phyloP scores from a whole-genome alignment of 2,888 invertebrate genomes.

The Platycheirus rosarum region DNA sequence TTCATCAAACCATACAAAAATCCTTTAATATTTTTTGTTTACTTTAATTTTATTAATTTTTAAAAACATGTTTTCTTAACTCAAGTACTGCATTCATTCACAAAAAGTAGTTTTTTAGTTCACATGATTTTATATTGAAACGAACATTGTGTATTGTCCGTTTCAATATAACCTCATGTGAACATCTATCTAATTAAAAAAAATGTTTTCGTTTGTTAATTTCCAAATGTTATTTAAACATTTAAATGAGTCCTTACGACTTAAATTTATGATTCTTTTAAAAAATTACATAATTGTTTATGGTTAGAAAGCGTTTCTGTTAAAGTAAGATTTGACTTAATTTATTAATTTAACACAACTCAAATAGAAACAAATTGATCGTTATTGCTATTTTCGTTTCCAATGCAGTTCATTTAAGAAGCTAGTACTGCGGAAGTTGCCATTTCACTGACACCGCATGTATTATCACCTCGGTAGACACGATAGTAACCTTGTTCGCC shows the following conservation, averaged over 20 bases:
- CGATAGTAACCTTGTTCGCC: constrained; percentile 98
- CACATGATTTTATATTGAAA: no score
- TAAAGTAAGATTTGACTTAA: not conserved
- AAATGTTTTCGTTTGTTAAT: not conserved
- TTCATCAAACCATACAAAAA: no score
- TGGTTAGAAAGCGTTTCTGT: not conserved
- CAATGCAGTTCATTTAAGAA: constrained; percentile 20
- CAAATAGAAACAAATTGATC: not conserved
- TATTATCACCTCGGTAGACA: constrained; percentile 96
- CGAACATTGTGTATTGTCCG: no score
- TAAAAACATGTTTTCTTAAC: no score
- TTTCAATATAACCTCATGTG: no score
- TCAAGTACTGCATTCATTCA: no score
- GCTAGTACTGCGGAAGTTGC: constrained; percentile 91
- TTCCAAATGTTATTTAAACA: not conserved
- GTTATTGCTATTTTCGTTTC: not conserved
- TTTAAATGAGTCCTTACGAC: not conserved
- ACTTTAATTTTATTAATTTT: no score
- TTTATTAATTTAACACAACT: not conserved
- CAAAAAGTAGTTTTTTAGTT: no score
- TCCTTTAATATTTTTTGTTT: no score
- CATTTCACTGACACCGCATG: constrained; percentile 95
- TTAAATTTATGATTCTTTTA: not conserved
- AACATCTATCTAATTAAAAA: no score
- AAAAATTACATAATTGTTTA: not conserved